Conservation (phyloP, 2,888 invertebrate species). For the Oscheius myriophilus region DNA sequence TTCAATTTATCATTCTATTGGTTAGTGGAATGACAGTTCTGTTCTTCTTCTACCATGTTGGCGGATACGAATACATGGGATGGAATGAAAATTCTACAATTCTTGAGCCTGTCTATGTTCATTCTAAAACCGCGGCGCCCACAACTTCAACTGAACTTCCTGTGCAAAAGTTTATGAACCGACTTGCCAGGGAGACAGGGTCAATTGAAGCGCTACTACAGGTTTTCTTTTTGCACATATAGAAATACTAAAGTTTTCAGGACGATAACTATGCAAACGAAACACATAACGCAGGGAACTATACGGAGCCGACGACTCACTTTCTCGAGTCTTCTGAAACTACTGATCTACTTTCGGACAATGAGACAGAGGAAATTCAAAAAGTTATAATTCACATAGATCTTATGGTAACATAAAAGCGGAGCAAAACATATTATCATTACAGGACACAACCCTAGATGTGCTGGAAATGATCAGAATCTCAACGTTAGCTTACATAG, state of each 20-base stretch:
- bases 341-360: slow-evolving; percentile 11
- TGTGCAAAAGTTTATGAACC: too few relatives aligned
- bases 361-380: slow-evolving; percentile 42
- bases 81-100: slow-evolving; percentile 58
- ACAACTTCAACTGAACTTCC: background rate
- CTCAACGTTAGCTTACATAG: slow-evolving; percentile 61
- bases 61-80: slow-evolving; percentile 54
- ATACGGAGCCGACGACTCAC: too few relatives aligned
- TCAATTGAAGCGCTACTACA: too few relatives aligned
- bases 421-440: background rate
- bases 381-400: slow-evolving; percentile 34
- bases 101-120: slow-evolving; percentile 46
- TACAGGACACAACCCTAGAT: slow-evolving; percentile 51
- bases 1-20: slow-evolving; percentile 50
- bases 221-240: background rate
- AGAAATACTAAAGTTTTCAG: background rate
- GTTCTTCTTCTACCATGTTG: slow-evolving; percentile 60
- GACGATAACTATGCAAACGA: background rate
- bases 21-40: slow-evolving; percentile 40
- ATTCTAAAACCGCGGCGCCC: slow-evolving; percentile 5
- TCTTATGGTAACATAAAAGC: slow-evolving; percentile 9
- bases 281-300: background rate
- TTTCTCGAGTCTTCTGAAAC: too few relatives aligned
- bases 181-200: too few relatives aligned
- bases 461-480: slow-evolving; percentile 61